These are phyloP conservation scores for Phodopus roborovskii DNA, from an alignment of 2,113 vertebrate species.

Conservation along the genomic window DNA sequence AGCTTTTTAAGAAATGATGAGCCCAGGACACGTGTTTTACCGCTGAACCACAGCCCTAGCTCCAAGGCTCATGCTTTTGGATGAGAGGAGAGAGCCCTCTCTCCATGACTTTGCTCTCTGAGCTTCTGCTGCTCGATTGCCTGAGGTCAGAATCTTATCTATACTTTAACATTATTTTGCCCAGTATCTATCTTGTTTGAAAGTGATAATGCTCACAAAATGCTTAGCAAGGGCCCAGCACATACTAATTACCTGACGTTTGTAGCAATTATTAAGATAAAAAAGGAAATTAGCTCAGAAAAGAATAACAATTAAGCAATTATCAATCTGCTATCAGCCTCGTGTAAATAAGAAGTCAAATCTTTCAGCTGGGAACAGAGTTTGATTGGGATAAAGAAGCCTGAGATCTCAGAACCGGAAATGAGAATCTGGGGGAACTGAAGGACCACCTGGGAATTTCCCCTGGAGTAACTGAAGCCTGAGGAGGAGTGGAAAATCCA, in stretches of 20 bases:
- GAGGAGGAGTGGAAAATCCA: constrained; percentile 24
- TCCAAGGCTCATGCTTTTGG: neutral
- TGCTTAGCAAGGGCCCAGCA: constrained; percentile 40
- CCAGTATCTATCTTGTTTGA: constrained; percentile 50
- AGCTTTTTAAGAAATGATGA: neutral
- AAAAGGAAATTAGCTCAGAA: constrained; percentile 64
- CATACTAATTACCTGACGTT: constrained; percentile 39
- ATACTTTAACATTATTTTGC: neutral
- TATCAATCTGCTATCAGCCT: constrained; percentile 65
- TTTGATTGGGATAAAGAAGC: constrained; percentile 60
- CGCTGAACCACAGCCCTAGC: neutral
- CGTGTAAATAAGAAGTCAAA: constrained; percentile 40
- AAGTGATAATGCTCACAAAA: constrained; percentile 57
- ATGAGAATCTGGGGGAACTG: neutral
- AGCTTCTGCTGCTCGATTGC: neutral
- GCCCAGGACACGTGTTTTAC: too few relatives aligned
- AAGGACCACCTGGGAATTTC: constrained; percentile 27
- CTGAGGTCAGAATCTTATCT: constrained; percentile 48
- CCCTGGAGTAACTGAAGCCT: neutral
- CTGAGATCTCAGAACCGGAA: neutral
- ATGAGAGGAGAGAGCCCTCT: neutral
- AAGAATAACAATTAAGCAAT: constrained; percentile 72
- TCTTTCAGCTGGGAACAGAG: constrained; percentile 16
- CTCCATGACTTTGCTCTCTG: neutral
- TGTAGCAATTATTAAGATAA: constrained; percentile 62